Percentiles rank a stretch among this genome's conserved stretches.
Evolutionary conservation across 2,113 vertebrate genomes (phyloP).

Genomic region (Pica pica): DNA sequence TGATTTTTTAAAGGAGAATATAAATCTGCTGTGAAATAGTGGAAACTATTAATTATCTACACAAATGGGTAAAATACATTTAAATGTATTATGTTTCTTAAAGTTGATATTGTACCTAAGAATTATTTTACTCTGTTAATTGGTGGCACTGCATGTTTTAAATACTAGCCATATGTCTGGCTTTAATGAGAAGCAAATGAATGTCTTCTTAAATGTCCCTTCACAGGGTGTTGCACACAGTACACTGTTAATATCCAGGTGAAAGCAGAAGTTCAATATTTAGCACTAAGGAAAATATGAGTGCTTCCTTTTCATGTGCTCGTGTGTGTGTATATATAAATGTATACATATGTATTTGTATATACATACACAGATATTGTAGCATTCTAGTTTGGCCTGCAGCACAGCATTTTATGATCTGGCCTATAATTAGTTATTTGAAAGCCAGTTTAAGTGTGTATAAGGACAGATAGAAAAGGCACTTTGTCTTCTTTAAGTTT

Average conservation of each 20-base stretch:
- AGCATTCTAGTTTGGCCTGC: not conserved
- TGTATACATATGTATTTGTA: not conserved
- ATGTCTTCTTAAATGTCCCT: conserved; percentile 44
- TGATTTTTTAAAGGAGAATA: conserved; percentile 11
- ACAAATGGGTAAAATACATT: conserved; percentile 33
- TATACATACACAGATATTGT: conserved; percentile 9
- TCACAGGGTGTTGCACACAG: not conserved
- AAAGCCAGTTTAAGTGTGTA: not conserved
- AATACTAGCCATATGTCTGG: conserved; percentile 22
- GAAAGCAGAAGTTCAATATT: conserved; percentile 53
- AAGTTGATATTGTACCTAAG: conserved; percentile 8
- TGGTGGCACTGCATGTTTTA: conserved; percentile 40
- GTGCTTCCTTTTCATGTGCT: not conserved
- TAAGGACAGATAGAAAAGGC: not conserved
- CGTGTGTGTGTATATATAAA: not conserved
- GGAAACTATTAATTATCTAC: conserved; percentile 18
- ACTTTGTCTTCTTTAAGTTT: not conserved
- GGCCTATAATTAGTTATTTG: not conserved
- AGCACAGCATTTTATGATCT: not conserved
- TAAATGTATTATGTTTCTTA: conserved; percentile 12
- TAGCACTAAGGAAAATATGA: not conserved
- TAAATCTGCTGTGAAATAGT: conserved; percentile 25
- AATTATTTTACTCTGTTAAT: conserved; percentile 28
- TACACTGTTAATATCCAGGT: conserved; percentile 37
- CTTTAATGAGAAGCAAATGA: conserved; percentile 35